Evolutionary conservation across 1,140 invertebrate species (phyloP), one percentile per base, ranked within the genome.

Genomic region (Neoseiulus cucumeris): DNA sequence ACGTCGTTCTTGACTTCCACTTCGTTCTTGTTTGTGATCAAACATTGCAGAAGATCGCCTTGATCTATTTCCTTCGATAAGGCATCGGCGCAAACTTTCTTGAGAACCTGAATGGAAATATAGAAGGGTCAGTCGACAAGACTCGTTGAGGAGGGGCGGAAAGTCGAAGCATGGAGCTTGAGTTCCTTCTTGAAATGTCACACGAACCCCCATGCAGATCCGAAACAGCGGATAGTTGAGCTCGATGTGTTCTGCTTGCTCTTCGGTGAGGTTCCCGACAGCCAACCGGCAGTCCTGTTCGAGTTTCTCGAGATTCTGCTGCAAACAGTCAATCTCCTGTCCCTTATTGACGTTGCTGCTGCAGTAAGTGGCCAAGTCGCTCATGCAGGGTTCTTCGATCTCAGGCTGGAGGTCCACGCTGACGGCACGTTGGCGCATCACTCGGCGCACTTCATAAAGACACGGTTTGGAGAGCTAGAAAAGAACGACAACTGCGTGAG

Each of bases 361-460:
- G 74, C 95, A 98, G 71, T 83, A 81, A 64, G 80, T 79, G 0
- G 86, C 84, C 1, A 98, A 78, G 72, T 96, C 90, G 68, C 83
- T 81, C 0, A 97, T 76, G 73, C 95, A 98, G 42, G 80, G 80
- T 72, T 87, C 84, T 78, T 97, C 91, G 66, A 98, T 85, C 77
- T 94, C 87, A 7, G 94, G 93, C 69, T 92, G 84, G 6, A 98
- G 79, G 74, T 96, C 87, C 2, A 98, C 91, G 72, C 85, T 89
- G 0, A 88, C 79, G 2, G 94, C 91, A 69, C 94, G 78, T 72
- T 91, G 87, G 65, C 88, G 80, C 89, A 98, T 93, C 0, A 94
- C 87, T 71, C 91, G 73, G 79, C 83, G 82, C 0, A 98, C 84
- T 78, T 97, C 87, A 68, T 84, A 80, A 65, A 75, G 68, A 71